Percentiles rank a stretch among this genome's conserved stretches.
Evolutionary conservation across 1,140 invertebrate species (phyloP).

Genomic region (Bilobella aurantiaca): DNA sequence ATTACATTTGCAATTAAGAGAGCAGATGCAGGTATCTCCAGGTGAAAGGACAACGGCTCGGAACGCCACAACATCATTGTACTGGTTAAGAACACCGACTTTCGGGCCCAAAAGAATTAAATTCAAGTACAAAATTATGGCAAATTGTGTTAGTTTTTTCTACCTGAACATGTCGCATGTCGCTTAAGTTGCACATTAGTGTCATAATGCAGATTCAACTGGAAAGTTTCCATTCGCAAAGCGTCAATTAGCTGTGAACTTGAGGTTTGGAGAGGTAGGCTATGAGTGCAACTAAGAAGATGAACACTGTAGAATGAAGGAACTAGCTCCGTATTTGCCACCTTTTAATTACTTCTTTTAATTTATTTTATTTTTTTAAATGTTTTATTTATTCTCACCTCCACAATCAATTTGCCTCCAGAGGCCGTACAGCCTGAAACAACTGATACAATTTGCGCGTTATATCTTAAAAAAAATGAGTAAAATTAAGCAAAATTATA

Average conservation of each 20-base stretch:
- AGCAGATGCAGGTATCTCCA: conserved; percentile 15
- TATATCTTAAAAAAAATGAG: neutral
- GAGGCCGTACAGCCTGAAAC: neutral
- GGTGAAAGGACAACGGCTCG: conserved; percentile 7
- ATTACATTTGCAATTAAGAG: conserved; percentile 10
- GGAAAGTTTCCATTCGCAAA: neutral
- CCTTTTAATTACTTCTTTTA: neutral
- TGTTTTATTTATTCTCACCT: neutral
- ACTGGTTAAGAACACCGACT: conserved; percentile 12
- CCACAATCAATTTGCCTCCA: neutral
- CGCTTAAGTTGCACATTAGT: neutral
- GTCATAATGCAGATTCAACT: neutral
- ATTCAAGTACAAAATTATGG: neutral
- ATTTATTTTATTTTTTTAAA: no score
- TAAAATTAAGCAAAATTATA: no score
- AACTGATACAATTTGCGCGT: neutral
- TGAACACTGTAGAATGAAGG: neutral
- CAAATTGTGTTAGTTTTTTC: neutral
- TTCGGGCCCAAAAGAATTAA: neutral
- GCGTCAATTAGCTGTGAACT: neutral
- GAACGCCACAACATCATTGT: conserved; percentile 12
- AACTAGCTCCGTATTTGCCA: neutral
- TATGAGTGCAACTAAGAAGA: neutral
- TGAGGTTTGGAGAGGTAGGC: neutral
- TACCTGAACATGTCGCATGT: neutral